A percentile compares a stretch with the other conserved stretches of the same genome.
Conservation (phyloP, 2,113 vertebrate genomes). For the Chaenogobius annularis region DNA sequence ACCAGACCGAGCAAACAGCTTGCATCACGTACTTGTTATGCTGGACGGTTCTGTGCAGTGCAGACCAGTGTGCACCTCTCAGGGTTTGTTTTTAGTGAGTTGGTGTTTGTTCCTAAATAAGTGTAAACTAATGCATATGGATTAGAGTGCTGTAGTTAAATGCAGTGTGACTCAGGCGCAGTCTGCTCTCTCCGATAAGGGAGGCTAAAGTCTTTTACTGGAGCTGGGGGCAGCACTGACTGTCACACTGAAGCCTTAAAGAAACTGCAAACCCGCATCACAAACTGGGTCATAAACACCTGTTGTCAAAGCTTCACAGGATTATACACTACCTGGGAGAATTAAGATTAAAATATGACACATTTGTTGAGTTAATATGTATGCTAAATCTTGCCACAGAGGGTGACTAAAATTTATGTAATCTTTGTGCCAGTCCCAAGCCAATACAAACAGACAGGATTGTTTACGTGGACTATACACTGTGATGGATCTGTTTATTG, state of each 20-base stretch:
- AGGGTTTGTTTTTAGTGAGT: slow-evolving; percentile 24
- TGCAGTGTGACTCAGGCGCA: slow-evolving; percentile 33
- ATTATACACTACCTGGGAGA: slow-evolving; percentile 10
- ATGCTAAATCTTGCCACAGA: background rate
- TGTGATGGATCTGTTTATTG: background rate
- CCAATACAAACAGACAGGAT: background rate
- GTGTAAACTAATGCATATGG: slow-evolving; percentile 50
- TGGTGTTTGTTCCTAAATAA: slow-evolving; percentile 44
- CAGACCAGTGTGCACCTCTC: slow-evolving; percentile 8
- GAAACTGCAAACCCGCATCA: slow-evolving; percentile 25
- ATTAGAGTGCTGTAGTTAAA: slow-evolving; percentile 55
- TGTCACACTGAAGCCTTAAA: slow-evolving; percentile 35
- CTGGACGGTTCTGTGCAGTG: background rate
- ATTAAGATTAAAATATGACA: slow-evolving; percentile 1
- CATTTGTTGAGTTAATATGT: background rate
- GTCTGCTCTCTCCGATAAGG: slow-evolving; percentile 48
- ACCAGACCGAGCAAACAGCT: background rate
- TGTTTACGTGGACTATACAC: background rate
- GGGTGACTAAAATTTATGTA: background rate
- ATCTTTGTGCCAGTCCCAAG: background rate
- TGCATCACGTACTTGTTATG: slow-evolving; percentile 3
- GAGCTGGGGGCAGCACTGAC: slow-evolving; percentile 38
- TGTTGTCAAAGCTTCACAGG: slow-evolving; percentile 14
- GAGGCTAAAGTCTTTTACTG: slow-evolving; percentile 47
- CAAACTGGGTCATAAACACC: slow-evolving; percentile 27